phyloP scores from a whole-genome alignment of 2,797 vertebrate species.

The Adelosebastes latens region DNA sequence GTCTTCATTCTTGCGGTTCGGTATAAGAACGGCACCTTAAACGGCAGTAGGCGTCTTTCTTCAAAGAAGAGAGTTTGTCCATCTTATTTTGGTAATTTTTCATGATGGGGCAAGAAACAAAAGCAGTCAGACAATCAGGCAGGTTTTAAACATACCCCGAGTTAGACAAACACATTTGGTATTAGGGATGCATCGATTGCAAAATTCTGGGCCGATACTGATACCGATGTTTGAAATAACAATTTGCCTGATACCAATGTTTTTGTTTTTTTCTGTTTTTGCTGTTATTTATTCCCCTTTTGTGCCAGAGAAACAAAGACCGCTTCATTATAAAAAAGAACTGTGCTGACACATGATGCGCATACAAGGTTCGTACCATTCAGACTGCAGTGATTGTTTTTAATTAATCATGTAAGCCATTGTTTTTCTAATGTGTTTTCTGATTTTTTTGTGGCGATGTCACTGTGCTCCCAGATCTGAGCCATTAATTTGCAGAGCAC shows the following conservation, averaged over 20 bases:
- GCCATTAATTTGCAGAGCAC: neutral
- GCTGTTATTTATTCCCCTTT: no score
- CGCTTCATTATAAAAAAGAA: neutral
- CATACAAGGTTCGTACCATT: no score
- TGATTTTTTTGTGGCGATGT: neutral
- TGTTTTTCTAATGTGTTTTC: neutral
- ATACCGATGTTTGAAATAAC: no score
- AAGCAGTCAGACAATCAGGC: neutral
- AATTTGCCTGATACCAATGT: no score
- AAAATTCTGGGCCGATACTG: no score
- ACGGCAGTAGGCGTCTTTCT: neutral
- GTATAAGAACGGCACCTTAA: neutral
- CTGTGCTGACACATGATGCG: no score
- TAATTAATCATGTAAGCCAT: no score
- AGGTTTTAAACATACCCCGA: neutral
- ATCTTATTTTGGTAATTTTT: neutral
- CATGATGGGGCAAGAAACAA: neutral
- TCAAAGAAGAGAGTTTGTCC: neutral
- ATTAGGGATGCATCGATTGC: no score
- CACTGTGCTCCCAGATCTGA: neutral
- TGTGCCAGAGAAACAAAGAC: no score
- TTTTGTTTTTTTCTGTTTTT: no score
- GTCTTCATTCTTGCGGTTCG: neutral
- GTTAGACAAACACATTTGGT: neutral
- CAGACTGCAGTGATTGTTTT: no score